A percentile compares a stretch with the other conserved stretches of the same genome.
Evolutionary conservation across 2,113 vertebrate species (phyloP).

Genomic region (Corythoichthys intestinalis): DNA sequence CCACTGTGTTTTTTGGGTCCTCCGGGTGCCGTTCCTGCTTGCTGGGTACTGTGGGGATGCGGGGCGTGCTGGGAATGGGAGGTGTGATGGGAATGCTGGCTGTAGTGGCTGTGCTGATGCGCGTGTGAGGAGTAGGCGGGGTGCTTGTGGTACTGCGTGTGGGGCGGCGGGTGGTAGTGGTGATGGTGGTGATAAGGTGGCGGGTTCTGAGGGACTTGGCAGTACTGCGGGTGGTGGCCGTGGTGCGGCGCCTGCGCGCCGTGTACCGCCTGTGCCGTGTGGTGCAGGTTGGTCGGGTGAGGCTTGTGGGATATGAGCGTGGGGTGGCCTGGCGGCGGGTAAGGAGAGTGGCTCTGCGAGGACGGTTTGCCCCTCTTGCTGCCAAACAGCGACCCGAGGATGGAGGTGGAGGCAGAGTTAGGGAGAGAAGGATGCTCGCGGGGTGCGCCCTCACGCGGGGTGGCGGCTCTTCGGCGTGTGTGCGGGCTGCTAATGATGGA

Average conservation of each 20-base stretch:
- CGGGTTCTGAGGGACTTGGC: conserved; percentile 83
- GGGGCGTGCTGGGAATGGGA: conserved; percentile 70
- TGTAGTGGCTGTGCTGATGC: conserved; percentile 72
- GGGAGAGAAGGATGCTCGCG: conserved; percentile 81
- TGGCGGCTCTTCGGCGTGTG: conserved; percentile 85
- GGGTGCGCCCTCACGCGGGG: conserved; percentile 82
- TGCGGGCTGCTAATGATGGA: conserved; percentile 99
- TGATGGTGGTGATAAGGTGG: conserved; percentile 91
- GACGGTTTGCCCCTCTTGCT: conserved; percentile 84
- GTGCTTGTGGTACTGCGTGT: conserved; percentile 78
- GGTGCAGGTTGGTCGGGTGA: conserved; percentile 78
- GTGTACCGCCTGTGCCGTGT: conserved; percentile 73
- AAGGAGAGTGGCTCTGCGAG: conserved; percentile 75
- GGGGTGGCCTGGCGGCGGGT: conserved; percentile 66
- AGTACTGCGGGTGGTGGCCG: conserved; percentile 79
- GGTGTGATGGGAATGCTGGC: conserved; percentile 70
- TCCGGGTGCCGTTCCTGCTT: conserved; percentile 62
- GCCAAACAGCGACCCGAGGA: conserved; percentile 91
- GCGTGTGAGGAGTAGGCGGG: conserved; percentile 73
- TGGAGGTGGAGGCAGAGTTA: conserved; percentile 77
- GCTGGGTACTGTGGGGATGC: conserved; percentile 78
- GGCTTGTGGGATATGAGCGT: conserved; percentile 77
- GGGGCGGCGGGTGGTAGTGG: conserved; percentile 86
- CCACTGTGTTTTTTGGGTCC: conserved; percentile 90
- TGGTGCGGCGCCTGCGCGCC: conserved; percentile 68